Evolutionary conservation across 2,888 invertebrate species (phyloP), one percentile per base, ranked within the genome.

Genomic region (Drosophila meridiana): DNA sequence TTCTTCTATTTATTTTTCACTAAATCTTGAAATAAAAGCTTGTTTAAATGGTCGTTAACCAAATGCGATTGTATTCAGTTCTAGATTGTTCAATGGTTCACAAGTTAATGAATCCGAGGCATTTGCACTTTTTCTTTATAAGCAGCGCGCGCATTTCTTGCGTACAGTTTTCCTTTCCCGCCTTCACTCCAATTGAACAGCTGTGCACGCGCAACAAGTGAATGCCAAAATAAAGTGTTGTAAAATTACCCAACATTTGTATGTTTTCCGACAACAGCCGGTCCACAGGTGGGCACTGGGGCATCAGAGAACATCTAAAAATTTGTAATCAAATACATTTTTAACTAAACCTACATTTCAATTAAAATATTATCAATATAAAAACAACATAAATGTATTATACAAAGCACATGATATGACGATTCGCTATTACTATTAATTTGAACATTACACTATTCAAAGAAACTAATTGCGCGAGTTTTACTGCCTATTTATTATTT

Each of bases 131-230:
- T 36, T 47, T 58, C 66, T 32, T 83, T 83, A 57, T 86, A 86
- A 83, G 63, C 72, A 59, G 55, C 66, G 82, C 82, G 82, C 57
- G 68, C 47, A 74, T 65, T 64, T 65, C 26, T 32, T 26, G 57
- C 42, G 40, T 63, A 63, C 55, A 55, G 68, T 65, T 69, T 73
- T 63, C 32, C 45, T 78, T 87, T 84, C 69, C 82, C 89, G 89
- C 89, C 89, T 73, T 57, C 47, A 28, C 30, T 53, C 45, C 30
- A 43, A n/a, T 14, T 43, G 7, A 66, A 62, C 68, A 70, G 65
- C 71, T 67, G 78, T 71, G 76, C 14, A 11, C 26, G 9, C 63
- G 53, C 63, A 67, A 70, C 43, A 67, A 50, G 70, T 50, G 80
- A 79, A 53, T 75, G 69, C 0, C 47, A 20, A 62, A 62, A 32